These are phyloP conservation scores for Zonotrichia albicollis DNA, from an alignment of 2,797 vertebrate species.

Conservation along the genomic window DNA sequence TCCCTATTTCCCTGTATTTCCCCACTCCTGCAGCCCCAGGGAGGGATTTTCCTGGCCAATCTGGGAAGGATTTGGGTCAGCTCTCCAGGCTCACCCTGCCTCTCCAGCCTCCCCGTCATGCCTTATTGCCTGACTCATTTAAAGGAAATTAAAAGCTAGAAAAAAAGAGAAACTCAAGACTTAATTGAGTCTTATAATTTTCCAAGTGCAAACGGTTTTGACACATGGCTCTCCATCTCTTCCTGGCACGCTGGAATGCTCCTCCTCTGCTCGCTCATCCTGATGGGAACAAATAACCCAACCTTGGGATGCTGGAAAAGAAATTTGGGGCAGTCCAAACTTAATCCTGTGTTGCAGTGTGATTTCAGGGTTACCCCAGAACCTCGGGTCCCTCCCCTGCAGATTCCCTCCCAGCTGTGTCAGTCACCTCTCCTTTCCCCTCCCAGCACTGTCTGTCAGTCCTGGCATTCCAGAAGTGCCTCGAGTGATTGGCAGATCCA, in stretches of 20 bases:
- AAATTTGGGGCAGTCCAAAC: neutral
- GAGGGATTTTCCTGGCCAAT: neutral
- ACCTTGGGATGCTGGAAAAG: neutral
- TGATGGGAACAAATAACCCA: neutral
- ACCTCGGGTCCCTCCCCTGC: no score
- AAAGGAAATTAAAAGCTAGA: neutral
- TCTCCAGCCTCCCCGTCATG: neutral
- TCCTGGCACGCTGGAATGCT: neutral
- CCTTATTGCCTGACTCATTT: constrained; percentile 25
- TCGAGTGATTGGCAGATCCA: no score
- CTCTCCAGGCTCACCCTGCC: neutral
- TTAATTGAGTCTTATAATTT: constrained; percentile 54
- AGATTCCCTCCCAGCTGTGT: no score
- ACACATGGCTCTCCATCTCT: neutral
- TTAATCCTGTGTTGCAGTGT: no score
- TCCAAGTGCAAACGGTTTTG: neutral
- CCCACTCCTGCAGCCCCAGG: neutral
- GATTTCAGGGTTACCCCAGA: no score
- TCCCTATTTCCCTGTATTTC: neutral
- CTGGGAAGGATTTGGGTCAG: neutral
- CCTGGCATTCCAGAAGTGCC: no score
- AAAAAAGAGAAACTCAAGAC: neutral
- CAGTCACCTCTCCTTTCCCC: no score
- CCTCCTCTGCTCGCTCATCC: neutral
- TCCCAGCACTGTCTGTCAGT: no score